A percentile compares a stretch with the other conserved stretches of the same genome.
Conservation (phyloP, 2,797 vertebrate species). For the Erpetoichthys calabaricus region DNA sequence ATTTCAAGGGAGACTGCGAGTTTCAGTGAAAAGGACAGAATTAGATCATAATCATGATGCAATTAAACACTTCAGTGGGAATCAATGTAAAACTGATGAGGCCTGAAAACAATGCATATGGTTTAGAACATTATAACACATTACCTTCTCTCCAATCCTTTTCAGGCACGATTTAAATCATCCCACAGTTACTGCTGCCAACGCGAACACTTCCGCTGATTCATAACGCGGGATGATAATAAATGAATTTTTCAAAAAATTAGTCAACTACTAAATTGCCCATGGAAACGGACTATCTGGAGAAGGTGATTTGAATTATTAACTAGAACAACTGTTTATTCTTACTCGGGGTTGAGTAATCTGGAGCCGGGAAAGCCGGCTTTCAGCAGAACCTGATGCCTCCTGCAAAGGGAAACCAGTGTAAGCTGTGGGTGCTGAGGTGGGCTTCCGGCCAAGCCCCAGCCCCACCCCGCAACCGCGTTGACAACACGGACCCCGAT, state of each 20-base stretch:
- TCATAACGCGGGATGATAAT: conserved; percentile 90
- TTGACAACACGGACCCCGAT: too few relatives aligned
- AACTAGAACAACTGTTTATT: conserved; percentile 72
- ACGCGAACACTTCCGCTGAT: conserved; percentile 80
- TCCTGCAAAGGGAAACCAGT: too few relatives aligned
- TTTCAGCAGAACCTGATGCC: too few relatives aligned
- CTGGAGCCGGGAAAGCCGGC: background rate
- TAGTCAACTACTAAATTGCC: conserved; percentile 99
- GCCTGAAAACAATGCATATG: conserved; percentile 99
- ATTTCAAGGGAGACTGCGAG: conserved; percentile 90
- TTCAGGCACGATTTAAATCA: conserved; percentile 95
- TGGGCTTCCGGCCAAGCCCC: too few relatives aligned
- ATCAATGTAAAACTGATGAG: conserved; percentile 99
- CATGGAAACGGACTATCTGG: conserved; percentile 98
- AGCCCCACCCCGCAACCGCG: too few relatives aligned
- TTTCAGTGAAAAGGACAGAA: conserved; percentile 98
- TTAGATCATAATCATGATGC: conserved; percentile 99
- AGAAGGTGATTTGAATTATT: conserved; percentile 99
- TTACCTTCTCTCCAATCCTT: conserved; percentile 96
- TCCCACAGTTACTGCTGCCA: conserved; percentile 84
- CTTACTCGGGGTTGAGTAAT: conserved; percentile 55
- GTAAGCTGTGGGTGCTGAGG: too few relatives aligned
- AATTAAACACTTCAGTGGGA: conserved; percentile 99
- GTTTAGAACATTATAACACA: conserved; percentile 99
- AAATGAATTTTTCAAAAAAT: conserved; percentile 98